Evolutionary conservation across 2,797 vertebrate species (phyloP), one percentile per base, ranked within the genome.

Genomic region (Sparus aurata): DNA sequence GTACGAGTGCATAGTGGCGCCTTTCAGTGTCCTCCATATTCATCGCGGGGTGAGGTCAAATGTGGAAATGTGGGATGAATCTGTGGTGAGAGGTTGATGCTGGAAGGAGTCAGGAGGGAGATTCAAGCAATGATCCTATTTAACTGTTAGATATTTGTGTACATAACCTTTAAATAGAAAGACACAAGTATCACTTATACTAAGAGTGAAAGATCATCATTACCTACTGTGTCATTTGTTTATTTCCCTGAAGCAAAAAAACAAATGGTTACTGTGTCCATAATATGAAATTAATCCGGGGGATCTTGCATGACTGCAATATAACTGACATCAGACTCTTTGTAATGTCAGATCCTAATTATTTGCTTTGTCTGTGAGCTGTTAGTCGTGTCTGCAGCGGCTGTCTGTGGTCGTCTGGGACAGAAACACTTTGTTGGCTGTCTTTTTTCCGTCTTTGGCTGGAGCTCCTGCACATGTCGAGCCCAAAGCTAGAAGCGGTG

Each of bases 11-110:
- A 85, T 62, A 78, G 85, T 66, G 79, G 73, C 77, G 61, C 80
- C 85, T 88, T 88, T 89, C 80, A 83, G 63, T 67, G 69, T 84
- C 76, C 71, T 79, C 69, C 61, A 77, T 77, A 79, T 81, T 77
- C 70, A 77, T 65, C 4, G 52, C 75, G 30, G 52, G 45, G 55
- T 67, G 65, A 76, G 60, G 75, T 54, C 11, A 38, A 34, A 67
- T 41, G 76, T 80, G 73, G 70, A 85, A 77, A 86, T 58, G 73
- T 86, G 76, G 76, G 80, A 84, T 79, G 73, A 71, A 85, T 78
- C 52, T 69, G 69, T 52, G 64, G 73, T 3, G 46, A 69, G 58
- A 73, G 57, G 34, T 45, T 49, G 83, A 89, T 77, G 82, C 71
- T 68, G 57, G 57, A 59, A 53, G 22, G 20, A 43, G 69, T 84